A percentile compares a stretch with the other conserved stretches of the same genome.
Evolutionary conservation across 2,113 vertebrate species (phyloP).

Genomic region (Protobothrops flavoviridis): DNA sequence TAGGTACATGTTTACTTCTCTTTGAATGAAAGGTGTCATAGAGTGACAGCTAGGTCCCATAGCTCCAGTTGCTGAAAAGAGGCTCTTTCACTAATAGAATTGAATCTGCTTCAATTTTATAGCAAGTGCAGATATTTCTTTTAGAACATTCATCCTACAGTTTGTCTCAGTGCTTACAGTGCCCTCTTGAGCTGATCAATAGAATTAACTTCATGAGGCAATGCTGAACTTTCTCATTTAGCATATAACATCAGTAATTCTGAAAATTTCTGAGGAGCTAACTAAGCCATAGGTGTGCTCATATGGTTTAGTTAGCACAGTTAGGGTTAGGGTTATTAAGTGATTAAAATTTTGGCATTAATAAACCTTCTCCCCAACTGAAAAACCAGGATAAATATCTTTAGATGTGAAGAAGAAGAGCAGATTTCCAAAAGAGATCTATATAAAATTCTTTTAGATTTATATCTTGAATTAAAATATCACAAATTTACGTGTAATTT

Average conservation of each 20-base stretch:
- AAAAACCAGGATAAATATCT: background rate
- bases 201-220: background rate
- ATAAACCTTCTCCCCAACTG: background rate
- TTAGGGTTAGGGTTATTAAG: background rate
- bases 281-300: background rate
- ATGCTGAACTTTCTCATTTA: background rate
- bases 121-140: background rate
- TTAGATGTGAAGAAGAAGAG: background rate
- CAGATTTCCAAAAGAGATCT: background rate
- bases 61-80: background rate
- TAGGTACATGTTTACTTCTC: background rate
- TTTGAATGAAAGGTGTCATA: background rate
- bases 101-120: background rate
- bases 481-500: background rate
- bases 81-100: background rate
- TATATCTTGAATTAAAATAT: background rate
- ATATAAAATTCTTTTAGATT: background rate
- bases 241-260: background rate
- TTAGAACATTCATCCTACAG: background rate
- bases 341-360: background rate
- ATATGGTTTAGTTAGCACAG: background rate
- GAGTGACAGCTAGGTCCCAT: background rate
- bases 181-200: background rate
- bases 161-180: background rate
- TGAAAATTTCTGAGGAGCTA: background rate